Conservation (phyloP, 2,888 invertebrate genomes). For the Parnassius mnemosyne region DNA sequence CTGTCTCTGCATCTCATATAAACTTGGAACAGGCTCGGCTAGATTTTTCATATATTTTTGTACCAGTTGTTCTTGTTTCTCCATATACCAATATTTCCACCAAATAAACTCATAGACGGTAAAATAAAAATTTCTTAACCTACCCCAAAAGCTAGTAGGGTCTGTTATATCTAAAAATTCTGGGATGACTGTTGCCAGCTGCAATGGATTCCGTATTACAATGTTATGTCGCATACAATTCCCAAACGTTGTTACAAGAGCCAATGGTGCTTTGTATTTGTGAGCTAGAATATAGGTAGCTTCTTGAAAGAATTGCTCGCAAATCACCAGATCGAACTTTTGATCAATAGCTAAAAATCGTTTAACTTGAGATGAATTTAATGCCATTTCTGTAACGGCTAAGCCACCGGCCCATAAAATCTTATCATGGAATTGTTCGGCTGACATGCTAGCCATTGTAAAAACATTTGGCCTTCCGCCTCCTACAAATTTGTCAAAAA, state of each 20-base stretch:
- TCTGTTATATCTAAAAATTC: conserved; percentile 62
- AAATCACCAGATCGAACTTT: conserved; percentile 68
- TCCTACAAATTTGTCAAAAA: conserved; percentile 40
- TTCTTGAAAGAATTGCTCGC: conserved; percentile 75
- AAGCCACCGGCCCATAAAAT: conserved; percentile 62
- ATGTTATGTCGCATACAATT: conserved; percentile 70
- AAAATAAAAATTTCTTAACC: conserved; percentile 74
- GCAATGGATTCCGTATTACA: conserved; percentile 60
- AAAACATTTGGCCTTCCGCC: conserved; percentile 64
- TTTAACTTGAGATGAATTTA: conserved; percentile 56
- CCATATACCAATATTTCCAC: conserved; percentile 64
- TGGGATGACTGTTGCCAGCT: conserved; percentile 56
- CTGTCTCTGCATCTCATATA: conserved; percentile 62
- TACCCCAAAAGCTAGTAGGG: conserved; percentile 74
- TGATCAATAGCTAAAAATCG: conserved; percentile 53
- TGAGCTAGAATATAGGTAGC: conserved; percentile 65
- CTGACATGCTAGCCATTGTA: conserved; percentile 56
- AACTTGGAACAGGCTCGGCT: conserved; percentile 56
- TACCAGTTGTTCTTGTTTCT: conserved; percentile 57
- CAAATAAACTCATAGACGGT: conserved; percentile 61
- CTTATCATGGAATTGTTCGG: conserved; percentile 56
- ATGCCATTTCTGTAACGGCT: conserved; percentile 54
- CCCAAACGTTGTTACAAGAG: conserved; percentile 62
- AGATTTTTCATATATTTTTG: conserved; percentile 59
- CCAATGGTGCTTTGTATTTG: conserved; percentile 67